Percentiles rank a stretch among this genome's conserved stretches.
phyloP scores from a whole-genome alignment of 2,797 vertebrate genomes.

The Chiroxiphia lanceolata region DNA sequence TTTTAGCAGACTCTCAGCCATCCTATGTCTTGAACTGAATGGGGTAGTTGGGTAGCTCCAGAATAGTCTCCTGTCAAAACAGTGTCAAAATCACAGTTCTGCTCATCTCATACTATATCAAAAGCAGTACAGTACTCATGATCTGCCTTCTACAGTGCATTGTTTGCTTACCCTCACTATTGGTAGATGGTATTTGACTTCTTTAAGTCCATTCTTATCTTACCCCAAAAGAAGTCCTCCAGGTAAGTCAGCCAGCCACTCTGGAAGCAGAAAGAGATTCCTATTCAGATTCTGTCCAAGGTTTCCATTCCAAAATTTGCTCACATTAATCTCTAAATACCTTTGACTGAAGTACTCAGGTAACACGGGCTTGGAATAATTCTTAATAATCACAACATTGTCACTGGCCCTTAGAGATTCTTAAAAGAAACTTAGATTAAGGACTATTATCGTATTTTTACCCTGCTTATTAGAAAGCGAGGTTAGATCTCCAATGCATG shows the following conservation, averaged over 20 bases:
- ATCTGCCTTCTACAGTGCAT: not conserved
- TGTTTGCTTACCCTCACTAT: not conserved
- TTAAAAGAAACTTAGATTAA: not conserved
- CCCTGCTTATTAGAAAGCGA: not conserved
- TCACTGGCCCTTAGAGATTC: not conserved
- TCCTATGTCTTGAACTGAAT: not conserved
- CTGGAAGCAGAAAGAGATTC: not conserved
- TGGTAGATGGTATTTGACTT: not conserved
- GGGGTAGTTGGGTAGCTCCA: not conserved
- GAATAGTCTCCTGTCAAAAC: not conserved
- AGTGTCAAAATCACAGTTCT: not conserved
- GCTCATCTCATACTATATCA: not conserved
- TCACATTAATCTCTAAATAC: not conserved
- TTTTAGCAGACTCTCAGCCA: not conserved
- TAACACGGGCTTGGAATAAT: not conserved
- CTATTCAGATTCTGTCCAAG: not conserved
- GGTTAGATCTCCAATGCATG: accelerated
- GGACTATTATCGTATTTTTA: not conserved
- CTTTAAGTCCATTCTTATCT: not conserved
- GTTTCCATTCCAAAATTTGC: not conserved
- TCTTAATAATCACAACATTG: not conserved
- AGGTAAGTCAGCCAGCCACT: not conserved
- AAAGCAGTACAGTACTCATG: not conserved
- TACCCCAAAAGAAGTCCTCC: not conserved
- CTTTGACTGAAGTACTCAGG: not conserved